phyloP scores from a whole-genome alignment of 2,888 invertebrate genomes.

The Nematopogon swammerdamellus region DNA sequence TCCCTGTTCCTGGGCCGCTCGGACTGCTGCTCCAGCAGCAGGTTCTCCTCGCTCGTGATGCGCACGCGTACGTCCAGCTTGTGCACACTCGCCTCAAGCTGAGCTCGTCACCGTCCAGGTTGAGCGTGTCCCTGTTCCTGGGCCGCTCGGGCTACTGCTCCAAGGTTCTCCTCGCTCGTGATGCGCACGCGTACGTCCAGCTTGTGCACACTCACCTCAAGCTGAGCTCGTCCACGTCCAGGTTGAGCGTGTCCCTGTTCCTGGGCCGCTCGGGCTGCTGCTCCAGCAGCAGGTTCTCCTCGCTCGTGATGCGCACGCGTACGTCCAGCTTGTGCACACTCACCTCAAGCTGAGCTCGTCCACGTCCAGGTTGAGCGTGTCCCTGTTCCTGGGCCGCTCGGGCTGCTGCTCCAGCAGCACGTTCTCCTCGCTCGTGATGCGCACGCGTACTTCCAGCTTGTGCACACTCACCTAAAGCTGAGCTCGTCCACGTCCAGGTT shows the following conservation, averaged over 20 bases:
- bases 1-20: slow-evolving; percentile 29
- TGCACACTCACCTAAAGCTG: slow-evolving; percentile 45
- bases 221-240: slow-evolving; percentile 55
- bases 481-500: slow-evolving; percentile 53
- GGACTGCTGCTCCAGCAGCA: slow-evolving; percentile 35
- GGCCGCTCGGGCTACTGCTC: slow-evolving; percentile 32
- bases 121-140: slow-evolving; percentile 42
- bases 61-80: too few species aligned
- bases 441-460: too few species aligned
- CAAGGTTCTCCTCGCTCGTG: slow-evolving; percentile 47
- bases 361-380: slow-evolving; percentile 48
- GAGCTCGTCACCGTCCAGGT: slow-evolving; percentile 51
- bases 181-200: too few species aligned
- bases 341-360: slow-evolving; percentile 52
- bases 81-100: slow-evolving; percentile 48
- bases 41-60: slow-evolving; percentile 45
- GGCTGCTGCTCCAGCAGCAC: too few species aligned
- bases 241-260: slow-evolving; percentile 44
- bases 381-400: slow-evolving; percentile 28
- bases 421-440: slow-evolving; percentile 44
- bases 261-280: slow-evolving; percentile 29
- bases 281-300: slow-evolving; percentile 47
- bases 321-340: too few species aligned
- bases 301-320: slow-evolving; percentile 31
- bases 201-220: too few species aligned